Evolutionary conservation across 92 coral and sea anemone genomes (phyloP).

Genomic region (Pocillopora grandis): DNA sequence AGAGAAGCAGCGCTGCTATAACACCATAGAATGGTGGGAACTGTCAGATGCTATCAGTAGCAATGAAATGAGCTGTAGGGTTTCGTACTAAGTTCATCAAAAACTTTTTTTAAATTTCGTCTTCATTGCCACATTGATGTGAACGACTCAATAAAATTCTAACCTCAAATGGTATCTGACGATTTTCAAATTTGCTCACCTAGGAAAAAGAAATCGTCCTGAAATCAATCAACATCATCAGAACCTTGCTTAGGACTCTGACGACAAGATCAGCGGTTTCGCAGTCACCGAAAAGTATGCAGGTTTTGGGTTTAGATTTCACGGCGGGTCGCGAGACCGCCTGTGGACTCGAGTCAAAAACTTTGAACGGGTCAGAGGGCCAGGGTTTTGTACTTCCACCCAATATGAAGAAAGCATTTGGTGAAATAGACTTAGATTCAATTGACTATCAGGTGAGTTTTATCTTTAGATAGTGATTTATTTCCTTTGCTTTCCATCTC

Average conservation of each 20-base stretch:
- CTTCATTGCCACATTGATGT: too few species aligned
- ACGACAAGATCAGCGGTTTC: constrained; percentile 32
- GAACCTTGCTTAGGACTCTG: constrained; percentile 11
- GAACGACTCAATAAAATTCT: too few species aligned
- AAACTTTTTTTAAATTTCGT: too few species aligned
- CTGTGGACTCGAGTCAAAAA: constrained; percentile 15
- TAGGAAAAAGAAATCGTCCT: constrained; percentile 18
- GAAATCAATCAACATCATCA: constrained; percentile 6
- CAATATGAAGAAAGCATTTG: constrained; percentile 11
- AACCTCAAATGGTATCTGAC: too few species aligned
- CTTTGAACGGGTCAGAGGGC: background rate
- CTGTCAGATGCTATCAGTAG: background rate
- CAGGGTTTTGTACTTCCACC: constrained; percentile 22
- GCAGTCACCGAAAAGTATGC: constrained; percentile 5
- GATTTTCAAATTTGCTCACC: background rate
- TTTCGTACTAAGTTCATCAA: too few species aligned
- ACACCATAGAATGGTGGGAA: background rate
- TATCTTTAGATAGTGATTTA: background rate
- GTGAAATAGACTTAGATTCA: background rate
- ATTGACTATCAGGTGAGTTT: constrained; percentile 17
- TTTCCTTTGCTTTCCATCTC: background rate
- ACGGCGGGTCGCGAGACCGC: constrained; percentile 23
- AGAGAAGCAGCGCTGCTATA: background rate
- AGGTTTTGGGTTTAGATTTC: constrained; percentile 17
- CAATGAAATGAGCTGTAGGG: too few species aligned